phyloP scores from a whole-genome alignment of 2,888 invertebrate species.

The Coecobrya sp. region DNA sequence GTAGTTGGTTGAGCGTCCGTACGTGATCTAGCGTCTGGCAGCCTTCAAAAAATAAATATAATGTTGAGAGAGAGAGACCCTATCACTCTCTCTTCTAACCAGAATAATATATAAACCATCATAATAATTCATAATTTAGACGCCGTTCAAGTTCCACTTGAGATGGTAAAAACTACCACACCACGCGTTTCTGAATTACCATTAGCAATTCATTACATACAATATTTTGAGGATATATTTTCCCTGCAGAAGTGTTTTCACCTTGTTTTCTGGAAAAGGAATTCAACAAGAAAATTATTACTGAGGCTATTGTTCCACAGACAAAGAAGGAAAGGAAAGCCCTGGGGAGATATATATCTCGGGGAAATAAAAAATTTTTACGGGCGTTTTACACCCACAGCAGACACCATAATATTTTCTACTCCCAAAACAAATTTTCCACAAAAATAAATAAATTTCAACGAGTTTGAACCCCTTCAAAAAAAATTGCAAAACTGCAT shows the following conservation, averaged over 20 bases:
- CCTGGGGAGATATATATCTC: too few species aligned
- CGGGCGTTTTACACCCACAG: too few species aligned
- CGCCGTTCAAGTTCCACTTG: neutral
- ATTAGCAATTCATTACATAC: conserved; percentile 52
- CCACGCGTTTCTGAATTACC: neutral
- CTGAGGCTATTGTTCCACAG: too few species aligned
- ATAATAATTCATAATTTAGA: conserved; percentile 36
- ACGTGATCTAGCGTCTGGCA: conserved; percentile 9
- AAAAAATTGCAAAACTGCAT: too few species aligned
- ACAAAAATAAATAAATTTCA: too few species aligned
- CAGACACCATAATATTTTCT: too few species aligned
- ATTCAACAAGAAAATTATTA: too few species aligned
- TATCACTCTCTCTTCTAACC: too few species aligned
- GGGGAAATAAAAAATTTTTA: too few species aligned
- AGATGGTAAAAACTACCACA: neutral
- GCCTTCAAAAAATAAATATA: neutral
- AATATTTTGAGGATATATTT: neutral
- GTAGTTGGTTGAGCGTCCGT: neutral
- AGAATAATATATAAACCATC: neutral
- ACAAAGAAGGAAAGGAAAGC: too few species aligned
- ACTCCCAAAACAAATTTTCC: too few species aligned
- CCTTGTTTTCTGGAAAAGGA: neutral
- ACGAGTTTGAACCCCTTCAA: too few species aligned
- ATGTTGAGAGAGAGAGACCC: neutral
- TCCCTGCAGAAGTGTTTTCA: neutral